Evolutionary conservation across 2,888 invertebrate genomes (phyloP), one percentile per base, ranked within the genome.

Genomic region (Podabrus alpinus): DNA sequence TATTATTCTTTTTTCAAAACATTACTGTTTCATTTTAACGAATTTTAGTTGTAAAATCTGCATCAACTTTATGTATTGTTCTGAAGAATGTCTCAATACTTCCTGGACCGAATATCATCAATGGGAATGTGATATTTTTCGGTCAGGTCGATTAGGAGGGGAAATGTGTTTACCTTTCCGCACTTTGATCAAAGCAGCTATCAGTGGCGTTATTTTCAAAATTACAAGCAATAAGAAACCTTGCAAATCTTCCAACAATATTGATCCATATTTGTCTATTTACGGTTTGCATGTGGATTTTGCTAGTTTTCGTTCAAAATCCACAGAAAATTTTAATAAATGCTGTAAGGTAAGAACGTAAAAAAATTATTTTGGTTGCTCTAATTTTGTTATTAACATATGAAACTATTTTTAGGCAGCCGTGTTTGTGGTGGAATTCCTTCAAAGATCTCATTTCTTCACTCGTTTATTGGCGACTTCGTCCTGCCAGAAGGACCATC

Each of bases 231-330:
- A n/a, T n/a, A 45, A 1, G 7, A n/a, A 45, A 1, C 7, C n/a
- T n/a, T 2, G 5, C 7, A 3, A 1, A 2, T 7, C 45, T n/a
- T 2, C 1, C 5, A n/a, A n/a, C 1, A 5, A 7, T 0, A 45
- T 45, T 11, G 13, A 25, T 25, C 5, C n/a, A 5, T 45, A 45
- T 45, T n/a, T n/a, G 7, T 2, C 4, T 5, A 45, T 45, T 4
- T 45, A n/a, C n/a, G 5, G 45, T n/a, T 45, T 45, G 45, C 1
- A 45, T 45, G 4, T n/a, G n/a, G n/a, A 45, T 45, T 45, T 45
- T 3, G 5, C n/a, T n/a, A 45, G n/a, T 0, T 0, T 7, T 45
- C 45, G 45, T n/a, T 1, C 0, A n/a, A n/a, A 45, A n/a, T n/a
- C 2, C n/a, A 7, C n/a, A 0, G 7, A 45, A 0, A 1, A n/a